phyloP scores from a whole-genome alignment of 2,797 vertebrate species.

The Etheostoma perlongum region DNA sequence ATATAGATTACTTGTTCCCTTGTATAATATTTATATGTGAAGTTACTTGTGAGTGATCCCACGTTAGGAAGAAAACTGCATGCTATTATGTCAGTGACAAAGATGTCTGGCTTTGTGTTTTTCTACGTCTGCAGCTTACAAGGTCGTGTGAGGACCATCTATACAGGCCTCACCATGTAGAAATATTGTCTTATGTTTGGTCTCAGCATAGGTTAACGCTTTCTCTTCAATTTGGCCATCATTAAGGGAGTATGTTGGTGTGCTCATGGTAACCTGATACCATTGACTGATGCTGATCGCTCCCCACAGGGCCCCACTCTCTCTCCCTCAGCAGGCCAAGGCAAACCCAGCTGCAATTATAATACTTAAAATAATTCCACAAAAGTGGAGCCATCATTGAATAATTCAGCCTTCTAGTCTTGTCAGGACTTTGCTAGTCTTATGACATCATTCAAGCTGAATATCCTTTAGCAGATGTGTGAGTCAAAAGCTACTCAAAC shows the following conservation, averaged over 20 bases:
- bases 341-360: slow-evolving; percentile 91
- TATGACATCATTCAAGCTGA: slow-evolving; percentile 88
- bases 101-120: slow-evolving; percentile 53
- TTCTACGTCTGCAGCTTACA: slow-evolving; percentile 41
- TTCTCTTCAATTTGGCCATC: slow-evolving; percentile 90
- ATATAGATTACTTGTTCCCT: neutral
- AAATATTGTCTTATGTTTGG: slow-evolving; percentile 87
- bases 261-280: slow-evolving; percentile 90
- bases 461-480: slow-evolving; percentile 85
- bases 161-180: slow-evolving; percentile 72
- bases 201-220: slow-evolving; percentile 88
- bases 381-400: slow-evolving; percentile 93
- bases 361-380: slow-evolving; percentile 96
- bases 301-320: slow-evolving; percentile 89
- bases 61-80: neutral
- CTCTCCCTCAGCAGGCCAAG: slow-evolving; percentile 73
- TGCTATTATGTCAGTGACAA: slow-evolving; percentile 7
- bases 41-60: neutral
- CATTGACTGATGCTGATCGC: slow-evolving; percentile 89
- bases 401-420: slow-evolving; percentile 91
- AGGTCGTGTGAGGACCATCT: slow-evolving; percentile 85
- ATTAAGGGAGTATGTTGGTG: slow-evolving; percentile 94
- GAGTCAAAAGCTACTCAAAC: slow-evolving; percentile 52
- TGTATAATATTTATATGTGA: neutral
- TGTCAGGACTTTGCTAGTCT: slow-evolving; percentile 87